Evolutionary conservation across 2,888 invertebrate genomes (phyloP).

Genomic region (Blomia tropicalis): DNA sequence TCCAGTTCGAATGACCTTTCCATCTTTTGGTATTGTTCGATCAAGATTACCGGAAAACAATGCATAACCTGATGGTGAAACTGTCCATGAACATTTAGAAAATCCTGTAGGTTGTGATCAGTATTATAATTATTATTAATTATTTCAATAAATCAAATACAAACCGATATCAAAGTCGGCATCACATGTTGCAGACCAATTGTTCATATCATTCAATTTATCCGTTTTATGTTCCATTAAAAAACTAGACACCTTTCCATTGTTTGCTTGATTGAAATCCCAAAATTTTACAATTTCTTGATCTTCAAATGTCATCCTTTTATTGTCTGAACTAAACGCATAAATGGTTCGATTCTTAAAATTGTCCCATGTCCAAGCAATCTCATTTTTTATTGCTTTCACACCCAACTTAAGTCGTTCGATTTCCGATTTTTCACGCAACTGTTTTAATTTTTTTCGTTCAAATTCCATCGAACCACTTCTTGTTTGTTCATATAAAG

Average conservation of each 20-base stretch:
- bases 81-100: slow-evolving; percentile 9
- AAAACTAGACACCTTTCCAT: slow-evolving; percentile 16
- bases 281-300: slow-evolving; percentile 25
- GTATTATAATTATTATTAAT: neutral
- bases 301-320: slow-evolving; percentile 23
- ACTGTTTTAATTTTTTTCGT: neutral
- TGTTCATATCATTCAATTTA: slow-evolving; percentile 23
- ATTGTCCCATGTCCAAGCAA: neutral
- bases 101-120: slow-evolving; percentile 5
- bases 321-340: slow-evolving; percentile 42
- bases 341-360: neutral
- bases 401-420: neutral
- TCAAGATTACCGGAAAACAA: slow-evolving; percentile 36
- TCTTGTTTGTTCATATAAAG: slow-evolving; percentile 8
- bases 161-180: slow-evolving; percentile 27
- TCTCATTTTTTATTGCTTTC: neutral
- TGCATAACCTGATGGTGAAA: slow-evolving; percentile 24
- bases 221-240: neutral
- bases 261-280: slow-evolving; percentile 22
- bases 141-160: neutral
- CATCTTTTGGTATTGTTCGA: slow-evolving; percentile 58
- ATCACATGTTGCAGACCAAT: slow-evolving; percentile 28
- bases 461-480: slow-evolving; percentile 10
- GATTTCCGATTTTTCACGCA: neutral
- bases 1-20: slow-evolving; percentile 46